phyloP scores from a whole-genome alignment of 2,888 invertebrate genomes.

The Limenitis arthemis region DNA sequence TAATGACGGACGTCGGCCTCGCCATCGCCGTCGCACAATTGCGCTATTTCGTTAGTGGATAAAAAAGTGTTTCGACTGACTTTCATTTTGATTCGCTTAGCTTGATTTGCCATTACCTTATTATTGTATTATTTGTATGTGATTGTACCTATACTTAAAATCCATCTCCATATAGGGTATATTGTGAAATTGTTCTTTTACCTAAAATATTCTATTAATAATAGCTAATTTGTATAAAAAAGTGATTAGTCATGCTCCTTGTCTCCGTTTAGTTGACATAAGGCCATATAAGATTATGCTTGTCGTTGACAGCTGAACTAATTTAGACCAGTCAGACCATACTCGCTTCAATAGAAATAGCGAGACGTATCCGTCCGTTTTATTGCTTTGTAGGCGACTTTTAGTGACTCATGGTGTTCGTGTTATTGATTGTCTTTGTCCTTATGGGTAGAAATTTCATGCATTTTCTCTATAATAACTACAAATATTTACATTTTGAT shows the following conservation, averaged over 20 bases:
- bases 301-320: conserved; percentile 36
- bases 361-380: conserved; percentile 37
- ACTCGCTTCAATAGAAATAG: conserved; percentile 34
- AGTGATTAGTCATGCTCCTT: not conserved
- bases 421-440: conserved; percentile 15
- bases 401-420: conserved; percentile 15
- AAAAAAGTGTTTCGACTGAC: not conserved
- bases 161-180: no score
- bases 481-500: not conserved
- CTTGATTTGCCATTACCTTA: conserved; percentile 24
- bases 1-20: conserved; percentile 44
- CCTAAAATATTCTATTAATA: not conserved
- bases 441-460: conserved; percentile 3
- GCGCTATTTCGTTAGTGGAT: conserved; percentile 43
- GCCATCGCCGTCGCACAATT: conserved; percentile 46
- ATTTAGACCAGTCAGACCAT: conserved; percentile 40
- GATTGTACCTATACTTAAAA: no score
- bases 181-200: not conserved
- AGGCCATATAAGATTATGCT: conserved; percentile 35
- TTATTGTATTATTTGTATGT: conserved; percentile 5
- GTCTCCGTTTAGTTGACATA: not conserved
- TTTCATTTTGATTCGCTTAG: conserved; percentile 25
- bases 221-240: conserved; percentile 3
- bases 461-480: not conserved
- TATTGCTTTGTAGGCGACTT: conserved; percentile 18